phyloP scores from a whole-genome alignment of 1,140 invertebrate genomes.

The Akabosia matsudoensis region DNA sequence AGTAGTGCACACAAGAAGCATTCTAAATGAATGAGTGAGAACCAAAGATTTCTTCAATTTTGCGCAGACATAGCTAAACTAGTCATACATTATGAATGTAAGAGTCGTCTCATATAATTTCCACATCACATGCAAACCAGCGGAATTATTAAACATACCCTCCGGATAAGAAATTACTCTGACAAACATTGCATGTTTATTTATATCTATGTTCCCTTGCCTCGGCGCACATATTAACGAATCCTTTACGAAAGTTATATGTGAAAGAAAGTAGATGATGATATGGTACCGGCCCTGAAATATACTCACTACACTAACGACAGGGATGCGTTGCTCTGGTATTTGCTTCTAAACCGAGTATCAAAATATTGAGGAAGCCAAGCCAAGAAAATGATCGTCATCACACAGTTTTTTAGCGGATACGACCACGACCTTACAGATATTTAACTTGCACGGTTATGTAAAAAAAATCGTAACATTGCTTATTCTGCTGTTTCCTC shows the following conservation, averaged over 20 bases:
- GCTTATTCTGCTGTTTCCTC: background rate
- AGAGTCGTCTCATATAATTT: constrained; percentile 1
- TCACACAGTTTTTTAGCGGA: background rate
- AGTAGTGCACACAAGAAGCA: no score
- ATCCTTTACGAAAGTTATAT: background rate
- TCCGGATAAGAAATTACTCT: background rate
- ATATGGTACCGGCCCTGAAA: no score
- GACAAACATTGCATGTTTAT: background rate
- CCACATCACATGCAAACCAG: constrained; percentile 10
- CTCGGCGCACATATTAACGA: background rate
- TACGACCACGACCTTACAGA: background rate
- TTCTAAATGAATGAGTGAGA: background rate
- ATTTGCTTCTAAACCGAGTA: background rate
- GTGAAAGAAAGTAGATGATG: background rate
- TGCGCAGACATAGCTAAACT: constrained; percentile 9
- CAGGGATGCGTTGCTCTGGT: background rate
- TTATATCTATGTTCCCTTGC: background rate
- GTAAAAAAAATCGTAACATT: background rate
- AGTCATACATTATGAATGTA: background rate
- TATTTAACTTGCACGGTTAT: background rate
- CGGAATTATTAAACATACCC: constrained; percentile 5
- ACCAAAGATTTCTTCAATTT: background rate
- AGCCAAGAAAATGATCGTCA: constrained; percentile 11
- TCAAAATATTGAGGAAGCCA: constrained; percentile 11
- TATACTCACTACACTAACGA: no score